These are phyloP conservation scores for Ypsolopha sequella DNA, from an alignment of 2,888 invertebrate genomes.

Conservation along the genomic window DNA sequence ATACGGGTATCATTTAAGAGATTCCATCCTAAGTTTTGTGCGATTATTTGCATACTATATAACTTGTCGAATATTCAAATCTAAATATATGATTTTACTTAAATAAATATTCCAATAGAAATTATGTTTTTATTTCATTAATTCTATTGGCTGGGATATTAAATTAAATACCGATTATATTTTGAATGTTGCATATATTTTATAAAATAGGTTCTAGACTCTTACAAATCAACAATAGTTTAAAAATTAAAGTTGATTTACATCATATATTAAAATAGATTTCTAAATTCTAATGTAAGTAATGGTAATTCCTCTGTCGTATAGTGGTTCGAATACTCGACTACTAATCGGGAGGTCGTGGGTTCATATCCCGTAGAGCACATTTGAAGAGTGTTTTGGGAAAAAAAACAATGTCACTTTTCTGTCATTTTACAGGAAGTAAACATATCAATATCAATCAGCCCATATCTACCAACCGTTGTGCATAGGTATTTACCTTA, in stretches of 20 bases:
- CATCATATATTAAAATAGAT: neutral
- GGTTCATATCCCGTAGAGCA: no score
- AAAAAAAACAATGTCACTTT: no score
- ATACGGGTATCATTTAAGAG: no score
- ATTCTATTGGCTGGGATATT: neutral
- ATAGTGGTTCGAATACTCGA: no score
- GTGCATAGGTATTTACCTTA: no score
- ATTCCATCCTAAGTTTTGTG: no score
- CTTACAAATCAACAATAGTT: conserved; percentile 25
- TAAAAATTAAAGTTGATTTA: conserved; percentile 10
- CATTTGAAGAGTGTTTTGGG: no score
- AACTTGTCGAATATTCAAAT: neutral
- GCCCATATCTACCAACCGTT: no score
- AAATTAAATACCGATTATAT: neutral
- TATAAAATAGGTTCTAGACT: conserved; percentile 12
- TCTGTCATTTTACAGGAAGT: no score
- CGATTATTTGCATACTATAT: no score
- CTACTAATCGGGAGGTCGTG: no score
- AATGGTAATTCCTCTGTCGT: neutral
- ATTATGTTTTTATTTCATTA: neutral
- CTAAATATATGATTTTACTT: neutral
- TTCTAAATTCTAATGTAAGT: neutral
- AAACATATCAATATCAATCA: no score
- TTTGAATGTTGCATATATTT: neutral
- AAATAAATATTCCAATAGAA: neutral